Percentiles rank a stretch among this genome's conserved stretches.
Conservation (phyloP, 2,797 vertebrate genomes). For the Lithobates sylvaticus region DNA sequence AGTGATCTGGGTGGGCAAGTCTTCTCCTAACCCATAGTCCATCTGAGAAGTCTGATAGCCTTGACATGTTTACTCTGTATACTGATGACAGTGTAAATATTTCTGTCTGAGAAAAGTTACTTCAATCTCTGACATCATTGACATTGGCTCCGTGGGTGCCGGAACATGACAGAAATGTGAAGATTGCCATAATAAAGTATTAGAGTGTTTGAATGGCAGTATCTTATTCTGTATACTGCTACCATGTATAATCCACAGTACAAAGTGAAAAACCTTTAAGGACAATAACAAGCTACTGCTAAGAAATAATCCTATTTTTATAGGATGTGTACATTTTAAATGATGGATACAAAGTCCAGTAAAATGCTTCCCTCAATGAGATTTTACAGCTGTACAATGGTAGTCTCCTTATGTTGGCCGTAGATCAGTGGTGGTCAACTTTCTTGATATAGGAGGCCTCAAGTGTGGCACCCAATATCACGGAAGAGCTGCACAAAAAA, state of each 20-base stretch:
- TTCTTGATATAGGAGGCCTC: too few species aligned
- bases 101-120: conserved; percentile 44
- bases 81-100: conserved; percentile 46
- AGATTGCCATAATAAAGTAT: neutral
- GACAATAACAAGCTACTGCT: neutral
- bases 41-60: conserved; percentile 18
- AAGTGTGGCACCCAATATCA: too few species aligned
- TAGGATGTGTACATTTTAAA: neutral
- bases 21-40: neutral
- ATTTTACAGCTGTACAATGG: neutral
- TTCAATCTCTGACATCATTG: conserved; percentile 35
- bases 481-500: too few species aligned
- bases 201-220: neutral
- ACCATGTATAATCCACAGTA: neutral
- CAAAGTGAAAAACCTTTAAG: neutral
- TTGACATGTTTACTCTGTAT: conserved; percentile 54
- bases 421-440: too few species aligned
- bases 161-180: conserved; percentile 25
- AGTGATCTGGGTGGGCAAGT: neutral
- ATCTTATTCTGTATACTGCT: neutral
- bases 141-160: neutral
- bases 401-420: too few species aligned
- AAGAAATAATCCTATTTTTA: neutral
- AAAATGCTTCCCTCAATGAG: neutral
- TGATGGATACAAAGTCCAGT: neutral